phyloP scores from a whole-genome alignment of 2,888 invertebrate genomes.

The Argyresthia albistria region DNA sequence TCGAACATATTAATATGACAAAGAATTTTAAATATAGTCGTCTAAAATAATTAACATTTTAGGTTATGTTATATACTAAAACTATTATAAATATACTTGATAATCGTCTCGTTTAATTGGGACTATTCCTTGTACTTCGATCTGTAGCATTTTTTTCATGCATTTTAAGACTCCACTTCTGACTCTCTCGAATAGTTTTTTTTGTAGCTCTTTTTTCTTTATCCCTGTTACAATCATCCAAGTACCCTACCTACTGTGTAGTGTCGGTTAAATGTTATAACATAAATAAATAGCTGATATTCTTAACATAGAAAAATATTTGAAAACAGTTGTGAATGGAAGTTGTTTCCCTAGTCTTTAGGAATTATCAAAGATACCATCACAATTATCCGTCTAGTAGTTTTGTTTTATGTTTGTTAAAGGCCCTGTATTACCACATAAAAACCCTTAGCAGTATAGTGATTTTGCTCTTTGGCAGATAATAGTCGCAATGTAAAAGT shows the following conservation, averaged over 20 bases:
- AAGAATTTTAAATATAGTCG: too few species aligned
- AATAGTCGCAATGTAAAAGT: constrained; percentile 19
- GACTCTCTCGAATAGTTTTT: constrained; percentile 24
- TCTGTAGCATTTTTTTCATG: constrained; percentile 10
- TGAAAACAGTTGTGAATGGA: too few species aligned
- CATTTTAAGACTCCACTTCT: constrained; percentile 14
- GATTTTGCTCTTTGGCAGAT: constrained; percentile 34
- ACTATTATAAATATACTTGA: too few species aligned
- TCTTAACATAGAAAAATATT: too few species aligned
- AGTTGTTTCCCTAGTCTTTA: too few species aligned
- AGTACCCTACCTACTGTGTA: constrained; percentile 42
- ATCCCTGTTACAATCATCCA: constrained; percentile 3
- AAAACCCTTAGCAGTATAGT: constrained; percentile 64
- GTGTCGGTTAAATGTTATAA: constrained; percentile 17
- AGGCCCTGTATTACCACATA: constrained; percentile 57
- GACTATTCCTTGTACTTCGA: neutral
- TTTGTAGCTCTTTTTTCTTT: constrained; percentile 10
- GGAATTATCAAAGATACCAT: constrained; percentile 18
- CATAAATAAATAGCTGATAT: neutral
- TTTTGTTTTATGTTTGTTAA: constrained; percentile 13
- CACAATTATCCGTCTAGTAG: constrained; percentile 36
- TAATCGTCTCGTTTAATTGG: too few species aligned
- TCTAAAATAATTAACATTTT: too few species aligned
- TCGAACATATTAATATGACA: too few species aligned
- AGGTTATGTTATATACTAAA: too few species aligned